Evolutionary conservation across 1,140 invertebrate species (phyloP).

Genomic region (Zaprionus ornatus): DNA sequence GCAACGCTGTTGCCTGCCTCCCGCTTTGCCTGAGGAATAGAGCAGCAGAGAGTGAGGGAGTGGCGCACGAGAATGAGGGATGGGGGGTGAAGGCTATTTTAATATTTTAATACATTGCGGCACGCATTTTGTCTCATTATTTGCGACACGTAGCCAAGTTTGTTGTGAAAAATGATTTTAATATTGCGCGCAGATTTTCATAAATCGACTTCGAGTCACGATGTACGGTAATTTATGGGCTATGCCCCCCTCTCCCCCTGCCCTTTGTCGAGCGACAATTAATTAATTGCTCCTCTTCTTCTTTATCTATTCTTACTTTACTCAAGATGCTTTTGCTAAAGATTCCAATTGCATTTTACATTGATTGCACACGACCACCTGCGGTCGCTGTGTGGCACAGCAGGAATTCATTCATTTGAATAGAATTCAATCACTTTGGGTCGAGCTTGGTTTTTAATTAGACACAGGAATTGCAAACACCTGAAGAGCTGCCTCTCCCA

Average conservation of each 20-base stretch:
- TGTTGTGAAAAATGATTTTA: conserved; percentile 65
- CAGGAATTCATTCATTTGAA: conserved; percentile 9
- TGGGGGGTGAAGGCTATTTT: conserved; percentile 32
- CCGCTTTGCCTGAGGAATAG: not conserved
- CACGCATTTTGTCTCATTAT: conserved; percentile 69
- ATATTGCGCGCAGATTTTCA: conserved; percentile 52
- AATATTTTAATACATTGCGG: conserved; percentile 74
- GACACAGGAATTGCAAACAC: not conserved
- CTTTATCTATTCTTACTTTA: not conserved
- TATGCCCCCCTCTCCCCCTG: not conserved
- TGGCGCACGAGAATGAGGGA: not conserved
- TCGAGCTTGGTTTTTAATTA: conserved; percentile 22
- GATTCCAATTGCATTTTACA: conserved; percentile 12
- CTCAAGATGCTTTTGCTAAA: not conserved
- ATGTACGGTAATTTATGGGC: conserved; percentile 24
- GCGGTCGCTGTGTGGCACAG: not conserved
- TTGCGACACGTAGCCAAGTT: conserved; percentile 40
- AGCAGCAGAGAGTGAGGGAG: not conserved
- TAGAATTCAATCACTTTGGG: conserved; percentile 14
- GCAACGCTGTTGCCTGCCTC: not conserved
- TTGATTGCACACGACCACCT: conserved; percentile 24
- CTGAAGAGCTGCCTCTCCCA: not conserved
- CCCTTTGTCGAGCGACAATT: conserved; percentile 14
- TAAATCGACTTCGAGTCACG: conserved; percentile 45
- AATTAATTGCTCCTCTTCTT: conserved; percentile 29